Evolutionary conservation across 2,113 vertebrate species (phyloP).

Genomic region (Charadrius vociferus): DNA sequence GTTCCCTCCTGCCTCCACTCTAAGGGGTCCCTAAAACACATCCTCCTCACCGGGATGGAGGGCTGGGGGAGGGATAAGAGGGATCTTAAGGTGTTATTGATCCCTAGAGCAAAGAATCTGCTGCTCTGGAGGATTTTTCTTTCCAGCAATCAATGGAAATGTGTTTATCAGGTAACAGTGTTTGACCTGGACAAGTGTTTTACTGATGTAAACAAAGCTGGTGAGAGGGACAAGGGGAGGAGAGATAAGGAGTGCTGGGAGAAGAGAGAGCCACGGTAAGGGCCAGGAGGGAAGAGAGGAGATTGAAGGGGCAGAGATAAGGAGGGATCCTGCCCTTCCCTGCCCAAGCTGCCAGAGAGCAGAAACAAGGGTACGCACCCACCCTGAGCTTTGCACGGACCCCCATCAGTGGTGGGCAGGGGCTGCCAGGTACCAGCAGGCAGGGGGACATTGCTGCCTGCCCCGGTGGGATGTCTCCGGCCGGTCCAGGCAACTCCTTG

Average conservation of each 20-base stretch:
- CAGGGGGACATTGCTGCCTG: not conserved
- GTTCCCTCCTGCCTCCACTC: not conserved
- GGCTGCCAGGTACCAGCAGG: not conserved
- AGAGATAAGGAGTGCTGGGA: not conserved
- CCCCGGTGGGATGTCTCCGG: not conserved
- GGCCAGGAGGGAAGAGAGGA: not conserved
- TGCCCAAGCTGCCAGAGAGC: not conserved
- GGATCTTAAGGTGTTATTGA: not conserved
- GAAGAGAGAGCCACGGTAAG: not conserved
- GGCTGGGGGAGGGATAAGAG: not conserved
- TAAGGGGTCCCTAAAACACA: not conserved
- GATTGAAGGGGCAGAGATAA: not conserved
- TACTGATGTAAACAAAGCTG: slow-evolving; percentile 17
- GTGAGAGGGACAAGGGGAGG: not conserved
- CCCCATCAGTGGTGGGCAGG: not conserved
- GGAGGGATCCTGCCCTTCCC: not conserved
- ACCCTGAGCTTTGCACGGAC: not conserved
- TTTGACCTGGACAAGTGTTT: slow-evolving; percentile 35
- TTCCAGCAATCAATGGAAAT: slow-evolving; percentile 61
- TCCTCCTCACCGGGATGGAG: not conserved
- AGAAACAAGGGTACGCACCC: accelerated
- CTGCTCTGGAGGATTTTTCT: slow-evolving; percentile 3
- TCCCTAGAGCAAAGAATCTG: slow-evolving; percentile 11
- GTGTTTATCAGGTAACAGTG: slow-evolving; percentile 36
- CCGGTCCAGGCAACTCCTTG: not conserved